Percentiles rank a stretch among this genome's conserved stretches.
Evolutionary conservation across 2,797 vertebrate genomes (phyloP).

Genomic region (Artibeus jamaicensis): DNA sequence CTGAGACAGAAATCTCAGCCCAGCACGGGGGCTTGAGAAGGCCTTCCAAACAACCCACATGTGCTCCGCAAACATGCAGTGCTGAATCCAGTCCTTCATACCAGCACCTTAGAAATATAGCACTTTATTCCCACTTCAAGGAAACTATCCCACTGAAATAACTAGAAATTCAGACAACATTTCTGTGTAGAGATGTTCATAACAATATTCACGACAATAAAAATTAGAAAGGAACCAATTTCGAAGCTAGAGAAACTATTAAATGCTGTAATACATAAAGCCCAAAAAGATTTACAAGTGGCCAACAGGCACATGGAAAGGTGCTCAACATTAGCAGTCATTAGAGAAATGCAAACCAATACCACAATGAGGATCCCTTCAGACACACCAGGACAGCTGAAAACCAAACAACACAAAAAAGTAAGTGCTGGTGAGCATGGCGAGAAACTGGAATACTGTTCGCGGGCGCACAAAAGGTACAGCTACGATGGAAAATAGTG

Average conservation of each 20-base stretch:
- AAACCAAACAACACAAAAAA: neutral
- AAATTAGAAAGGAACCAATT: neutral
- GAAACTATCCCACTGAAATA: neutral
- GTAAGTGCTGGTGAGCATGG: neutral
- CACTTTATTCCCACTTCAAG: neutral
- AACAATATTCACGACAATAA: neutral
- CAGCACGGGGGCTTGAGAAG: neutral
- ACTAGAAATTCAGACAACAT: neutral
- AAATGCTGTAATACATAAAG: neutral
- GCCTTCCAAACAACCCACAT: neutral
- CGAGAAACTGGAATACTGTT: neutral
- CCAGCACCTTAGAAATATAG: neutral
- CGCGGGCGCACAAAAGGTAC: neutral
- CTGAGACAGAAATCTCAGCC: neutral
- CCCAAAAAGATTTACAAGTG: neutral
- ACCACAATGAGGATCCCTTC: neutral
- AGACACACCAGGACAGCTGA: neutral
- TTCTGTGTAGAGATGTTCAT: neutral
- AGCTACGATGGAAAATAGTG: neutral
- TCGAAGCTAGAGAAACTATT: neutral
- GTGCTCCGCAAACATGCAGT: neutral
- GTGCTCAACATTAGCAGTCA: neutral
- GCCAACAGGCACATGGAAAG: neutral
- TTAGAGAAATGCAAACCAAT: slow-evolving; percentile 30
- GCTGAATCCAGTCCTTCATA: neutral